phyloP scores from a whole-genome alignment of 2,797 vertebrate species.

The Danio kyathit region DNA sequence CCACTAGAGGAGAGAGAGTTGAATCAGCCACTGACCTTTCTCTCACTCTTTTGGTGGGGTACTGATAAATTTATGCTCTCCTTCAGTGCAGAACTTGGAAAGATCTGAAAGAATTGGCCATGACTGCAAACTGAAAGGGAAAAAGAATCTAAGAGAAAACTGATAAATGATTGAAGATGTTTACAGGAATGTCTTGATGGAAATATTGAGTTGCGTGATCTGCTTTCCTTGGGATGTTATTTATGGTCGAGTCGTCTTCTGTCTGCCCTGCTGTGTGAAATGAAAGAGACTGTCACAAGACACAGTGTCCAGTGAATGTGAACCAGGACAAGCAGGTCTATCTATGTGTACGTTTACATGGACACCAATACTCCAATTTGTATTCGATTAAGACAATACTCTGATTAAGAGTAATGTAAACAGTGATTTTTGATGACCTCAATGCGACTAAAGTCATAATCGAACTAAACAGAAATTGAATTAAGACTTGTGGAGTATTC shows the following conservation, averaged over 20 bases:
- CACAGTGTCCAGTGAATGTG: neutral
- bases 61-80: slow-evolving; percentile 34
- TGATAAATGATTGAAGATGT: slow-evolving; percentile 37
- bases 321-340: neutral
- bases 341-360: neutral
- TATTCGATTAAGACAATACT: no score
- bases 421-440: no score
- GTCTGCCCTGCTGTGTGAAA: slow-evolving; percentile 11
- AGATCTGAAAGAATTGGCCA: slow-evolving; percentile 32
- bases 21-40: slow-evolving; percentile 48
- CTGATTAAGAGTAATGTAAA: no score
- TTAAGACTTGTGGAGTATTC: no score
- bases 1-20: slow-evolving; percentile 15
- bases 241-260: slow-evolving; percentile 9
- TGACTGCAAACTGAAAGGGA: slow-evolving; percentile 5
- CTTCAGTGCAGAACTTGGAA: slow-evolving; percentile 16
- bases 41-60: slow-evolving; percentile 9
- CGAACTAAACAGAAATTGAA: no score
- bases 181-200: slow-evolving; percentile 20
- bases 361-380: no score
- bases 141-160: slow-evolving; percentile 10
- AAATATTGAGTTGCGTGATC: slow-evolving; percentile 29
- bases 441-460: no score
- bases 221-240: slow-evolving; percentile 29
- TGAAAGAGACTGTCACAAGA: neutral